phyloP scores from a whole-genome alignment of 2,113 vertebrate species.

The Pachypanchax playfairii region DNA sequence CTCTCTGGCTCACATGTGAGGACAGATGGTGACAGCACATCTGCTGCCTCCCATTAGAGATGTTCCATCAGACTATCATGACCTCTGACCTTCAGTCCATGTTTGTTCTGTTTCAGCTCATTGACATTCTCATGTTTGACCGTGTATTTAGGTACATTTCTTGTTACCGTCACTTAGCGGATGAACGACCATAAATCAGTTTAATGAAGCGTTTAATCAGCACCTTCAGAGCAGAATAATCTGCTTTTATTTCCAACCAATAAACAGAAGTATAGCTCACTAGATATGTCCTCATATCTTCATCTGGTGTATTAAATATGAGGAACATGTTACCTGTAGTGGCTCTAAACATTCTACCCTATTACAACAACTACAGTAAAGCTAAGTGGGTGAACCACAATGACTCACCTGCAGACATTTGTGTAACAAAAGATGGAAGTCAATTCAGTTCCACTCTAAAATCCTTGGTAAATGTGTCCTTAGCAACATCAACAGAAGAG shows the following conservation, averaged over 20 bases:
- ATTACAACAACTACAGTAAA: no score
- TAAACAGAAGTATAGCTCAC: neutral
- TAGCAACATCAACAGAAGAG: no score
- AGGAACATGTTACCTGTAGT: no score
- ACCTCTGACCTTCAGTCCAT: conserved; percentile 21
- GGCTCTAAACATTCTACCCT: no score
- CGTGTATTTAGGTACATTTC: conserved; percentile 4
- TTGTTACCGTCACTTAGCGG: conserved; percentile 5
- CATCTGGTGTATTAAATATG: no score
- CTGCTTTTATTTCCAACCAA: neutral
- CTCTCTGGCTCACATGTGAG: neutral
- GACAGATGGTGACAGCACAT: neutral
- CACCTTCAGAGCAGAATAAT: neutral
- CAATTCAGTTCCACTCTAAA: no score
- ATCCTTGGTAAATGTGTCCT: no score
- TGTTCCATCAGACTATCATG: neutral
- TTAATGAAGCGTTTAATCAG: conserved; percentile 26
- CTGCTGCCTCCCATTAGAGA: neutral
- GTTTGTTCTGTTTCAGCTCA: conserved; percentile 5
- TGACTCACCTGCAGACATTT: no score
- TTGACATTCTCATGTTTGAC: conserved; percentile 13
- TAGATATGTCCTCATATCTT: no score
- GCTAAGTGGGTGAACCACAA: no score
- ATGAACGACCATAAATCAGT: conserved; percentile 23
- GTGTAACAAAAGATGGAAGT: no score